A percentile compares a stretch with the other conserved stretches of the same genome.
These are phyloP conservation scores for Adelphocoris suturalis DNA, from an alignment of 2,888 invertebrate genomes.

Conservation along the genomic window DNA sequence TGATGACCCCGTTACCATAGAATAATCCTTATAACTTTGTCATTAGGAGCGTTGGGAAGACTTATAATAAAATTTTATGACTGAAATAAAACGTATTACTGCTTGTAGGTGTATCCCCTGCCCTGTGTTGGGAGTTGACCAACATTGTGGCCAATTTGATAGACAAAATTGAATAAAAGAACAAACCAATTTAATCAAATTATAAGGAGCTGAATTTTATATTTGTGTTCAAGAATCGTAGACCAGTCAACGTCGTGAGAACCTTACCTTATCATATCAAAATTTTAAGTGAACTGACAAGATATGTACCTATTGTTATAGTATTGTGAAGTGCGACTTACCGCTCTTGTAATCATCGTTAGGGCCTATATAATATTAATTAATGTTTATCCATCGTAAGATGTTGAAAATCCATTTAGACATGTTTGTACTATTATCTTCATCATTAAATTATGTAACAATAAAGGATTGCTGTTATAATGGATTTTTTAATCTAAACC, in stretches of 20 bases:
- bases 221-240: constrained; percentile 35
- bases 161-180: neutral
- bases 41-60: neutral
- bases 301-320: neutral
- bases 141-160: neutral
- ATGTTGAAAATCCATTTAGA: constrained; percentile 17
- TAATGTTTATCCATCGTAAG: constrained; percentile 13
- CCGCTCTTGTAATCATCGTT: constrained; percentile 11
- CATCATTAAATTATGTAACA: neutral
- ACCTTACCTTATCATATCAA: constrained; percentile 39
- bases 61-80: constrained; percentile 11
- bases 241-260: constrained; percentile 17
- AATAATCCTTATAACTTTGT: neutral
- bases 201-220: constrained; percentile 1
- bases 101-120: neutral
- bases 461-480: constrained; percentile 24
- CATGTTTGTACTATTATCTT: constrained; percentile 2
- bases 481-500: neutral
- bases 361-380: constrained; percentile 20
- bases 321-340: constrained; percentile 14
- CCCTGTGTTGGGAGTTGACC: neutral
- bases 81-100: neutral
- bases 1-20: neutral
- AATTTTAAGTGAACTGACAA: constrained; percentile 6
- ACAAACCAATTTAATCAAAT: neutral